A percentile compares a stretch with the other conserved stretches of the same genome.
Evolutionary conservation across 1,140 invertebrate species (phyloP).

Genomic region (Drosophila obscura): DNA sequence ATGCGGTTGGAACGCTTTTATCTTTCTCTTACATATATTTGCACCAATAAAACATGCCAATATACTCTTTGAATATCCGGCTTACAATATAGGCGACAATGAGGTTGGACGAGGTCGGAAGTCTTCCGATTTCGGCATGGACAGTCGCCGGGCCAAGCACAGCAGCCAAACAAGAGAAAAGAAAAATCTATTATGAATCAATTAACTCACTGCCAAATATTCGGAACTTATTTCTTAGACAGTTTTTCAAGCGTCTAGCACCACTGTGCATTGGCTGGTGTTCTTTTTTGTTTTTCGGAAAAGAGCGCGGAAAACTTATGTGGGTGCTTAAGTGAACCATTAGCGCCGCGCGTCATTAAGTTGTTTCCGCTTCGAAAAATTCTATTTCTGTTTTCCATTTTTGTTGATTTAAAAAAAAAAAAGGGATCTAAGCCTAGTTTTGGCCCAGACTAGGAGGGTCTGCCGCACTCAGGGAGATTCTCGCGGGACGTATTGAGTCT

Average conservation of each 20-base stretch:
- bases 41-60: too few species aligned
- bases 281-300: conserved; percentile 52
- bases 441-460: conserved; percentile 14
- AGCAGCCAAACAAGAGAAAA: conserved; percentile 42
- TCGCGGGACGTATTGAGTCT: conserved; percentile 42
- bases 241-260: not conserved
- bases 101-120: not conserved
- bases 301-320: conserved; percentile 68
- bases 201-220: not conserved
- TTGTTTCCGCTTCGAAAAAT: conserved; percentile 81
- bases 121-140: conserved; percentile 58
- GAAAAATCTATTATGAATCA: not conserved
- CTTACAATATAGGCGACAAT: conserved; percentile 23
- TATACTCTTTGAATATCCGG: not conserved
- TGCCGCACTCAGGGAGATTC: conserved; percentile 49
- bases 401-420: not conserved
- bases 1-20: not conserved
- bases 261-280: conserved; percentile 17
- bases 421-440: conserved; percentile 38
- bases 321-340: conserved; percentile 82
- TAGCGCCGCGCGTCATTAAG: conserved; percentile 82
- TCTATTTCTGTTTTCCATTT: conserved; percentile 66
- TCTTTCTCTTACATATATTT: too few species aligned
- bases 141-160: conserved; percentile 55
- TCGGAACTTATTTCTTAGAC: too few species aligned